phyloP scores from a whole-genome alignment of 2,888 invertebrate species.

The Tiliacea aurago region DNA sequence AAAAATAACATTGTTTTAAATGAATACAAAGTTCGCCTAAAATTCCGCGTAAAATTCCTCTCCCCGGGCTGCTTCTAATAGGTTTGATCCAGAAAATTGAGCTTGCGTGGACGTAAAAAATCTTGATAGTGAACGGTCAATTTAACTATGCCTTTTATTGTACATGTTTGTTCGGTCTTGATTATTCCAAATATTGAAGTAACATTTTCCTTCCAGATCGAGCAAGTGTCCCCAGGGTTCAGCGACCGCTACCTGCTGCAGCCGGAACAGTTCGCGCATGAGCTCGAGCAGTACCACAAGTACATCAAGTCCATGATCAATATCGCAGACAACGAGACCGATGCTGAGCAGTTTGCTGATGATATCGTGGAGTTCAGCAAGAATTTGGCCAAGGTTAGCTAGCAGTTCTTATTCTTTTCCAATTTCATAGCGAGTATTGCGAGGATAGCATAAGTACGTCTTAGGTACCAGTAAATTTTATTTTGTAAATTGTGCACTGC shows the following conservation, averaged over 20 bases:
- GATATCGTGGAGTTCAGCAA: constrained; percentile 92
- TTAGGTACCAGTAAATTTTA: too few species aligned
- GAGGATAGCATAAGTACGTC: background rate
- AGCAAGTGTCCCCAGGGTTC: constrained; percentile 92
- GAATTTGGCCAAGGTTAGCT: constrained; percentile 90
- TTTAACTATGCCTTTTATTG: background rate
- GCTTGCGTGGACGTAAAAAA: too few species aligned
- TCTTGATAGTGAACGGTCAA: background rate
- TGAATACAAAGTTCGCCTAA: too few species aligned
- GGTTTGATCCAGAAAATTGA: too few species aligned
- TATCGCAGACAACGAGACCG: constrained; percentile 84
- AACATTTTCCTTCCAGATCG: constrained; percentile 83
- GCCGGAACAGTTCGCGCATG: constrained; percentile 91
- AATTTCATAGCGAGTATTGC: background rate
- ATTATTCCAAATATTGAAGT: background rate
- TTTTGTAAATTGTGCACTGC: too few species aligned
- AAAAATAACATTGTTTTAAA: too few species aligned
- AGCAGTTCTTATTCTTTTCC: background rate
- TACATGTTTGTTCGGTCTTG: background rate
- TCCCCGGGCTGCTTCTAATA: too few species aligned
- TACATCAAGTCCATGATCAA: constrained; percentile 91
- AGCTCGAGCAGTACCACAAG: constrained; percentile 91
- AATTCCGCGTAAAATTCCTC: too few species aligned
- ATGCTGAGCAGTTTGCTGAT: constrained; percentile 89
- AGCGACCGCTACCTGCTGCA: constrained; percentile 92